Base-by-base conservation (phyloP, 2,797 vertebrate species). In the Lerista edwardsae region DNA sequence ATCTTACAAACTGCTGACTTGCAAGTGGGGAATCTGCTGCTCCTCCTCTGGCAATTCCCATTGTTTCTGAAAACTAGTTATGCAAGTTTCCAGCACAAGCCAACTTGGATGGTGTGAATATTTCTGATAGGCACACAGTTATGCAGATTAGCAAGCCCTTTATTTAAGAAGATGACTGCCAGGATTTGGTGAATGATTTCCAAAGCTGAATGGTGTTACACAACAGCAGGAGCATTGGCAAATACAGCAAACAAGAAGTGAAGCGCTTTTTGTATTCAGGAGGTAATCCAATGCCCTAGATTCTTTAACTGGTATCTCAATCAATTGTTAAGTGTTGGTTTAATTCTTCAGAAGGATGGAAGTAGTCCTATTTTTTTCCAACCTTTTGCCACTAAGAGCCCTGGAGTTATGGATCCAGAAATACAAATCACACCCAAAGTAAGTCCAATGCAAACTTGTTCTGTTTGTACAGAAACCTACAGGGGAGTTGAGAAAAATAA, bases 41-140 rank as follows among this genome's bases (percentile, higher is more conserved):
- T 90, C 31, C 69, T 90, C 88, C 89, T 87, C 87, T 82, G 67
- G 14, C 0, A 84, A 89, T 67, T 75, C 39, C 72, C 74, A 23
- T 75, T 59, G 34, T 27, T 79, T 41, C 41, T 65, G 31, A 73
- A 62, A 73, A 64, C 72, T 61, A 85, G 72, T 59, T 75, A n/a
- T 41, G 19, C 77, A 55, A 41, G 61, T 74, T 75, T 75, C 44
- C 44, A 83, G 55, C 65, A 71, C 29, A 76, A 67, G 61, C n/a
- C 34, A 75, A 74, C 74, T 25, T 75, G 36, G 39, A 64, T 10
- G 34, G 10, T 29, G 27, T 34, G 36, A 75, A 75, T 34, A 71
- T 41, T 80, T 80, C 61, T 67, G 15, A 6, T 6, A 39, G 27
- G 36, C 36, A 62, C 47, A 15, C 25, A 31, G 39, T 47, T 62